Evolutionary conservation across 1,140 invertebrate species (phyloP).

Genomic region (Latrodectus geometricus): DNA sequence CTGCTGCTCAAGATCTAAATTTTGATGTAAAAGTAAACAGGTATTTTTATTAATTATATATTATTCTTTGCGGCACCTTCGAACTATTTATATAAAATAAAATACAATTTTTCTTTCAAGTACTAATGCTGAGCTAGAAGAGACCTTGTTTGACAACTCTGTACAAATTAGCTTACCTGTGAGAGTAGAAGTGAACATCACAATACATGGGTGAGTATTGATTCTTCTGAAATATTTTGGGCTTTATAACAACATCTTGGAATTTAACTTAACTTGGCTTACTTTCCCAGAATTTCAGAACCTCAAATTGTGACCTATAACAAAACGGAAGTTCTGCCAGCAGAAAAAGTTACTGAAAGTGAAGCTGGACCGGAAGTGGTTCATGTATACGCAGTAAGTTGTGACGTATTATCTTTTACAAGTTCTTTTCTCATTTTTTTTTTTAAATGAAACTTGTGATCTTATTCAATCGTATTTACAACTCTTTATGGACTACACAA

Average conservation of each 20-base stretch:
- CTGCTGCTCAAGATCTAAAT: constrained; percentile 30
- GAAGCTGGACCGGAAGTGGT: constrained; percentile 86
- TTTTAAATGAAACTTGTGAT: too few relatives aligned
- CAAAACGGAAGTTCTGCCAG: constrained; percentile 70
- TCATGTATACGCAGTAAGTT: constrained; percentile 77
- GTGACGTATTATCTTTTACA: not conserved
- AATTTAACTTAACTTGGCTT: not conserved
- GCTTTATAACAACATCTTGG: not conserved
- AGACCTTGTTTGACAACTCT: constrained; percentile 71
- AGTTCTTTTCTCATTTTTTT: too few relatives aligned
- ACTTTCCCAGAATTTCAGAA: constrained; percentile 74
- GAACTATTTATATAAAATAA: too few relatives aligned
- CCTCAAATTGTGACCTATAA: constrained; percentile 84
- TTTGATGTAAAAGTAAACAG: constrained; percentile 46
- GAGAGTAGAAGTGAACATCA: constrained; percentile 81
- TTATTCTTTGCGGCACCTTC: too few relatives aligned
- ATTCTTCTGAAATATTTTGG: not conserved
- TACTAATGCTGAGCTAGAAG: constrained; percentile 39
- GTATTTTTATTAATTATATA: not conserved
- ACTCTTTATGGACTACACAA: too few relatives aligned
- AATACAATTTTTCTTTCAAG: not conserved
- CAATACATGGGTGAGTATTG: constrained; percentile 76
- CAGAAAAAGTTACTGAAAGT: constrained; percentile 73
- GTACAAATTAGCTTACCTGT: constrained; percentile 77
- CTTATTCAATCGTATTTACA: too few relatives aligned